Percentiles rank a stretch among this genome's conserved stretches.
Evolutionary conservation across 2,797 vertebrate species (phyloP).

Genomic region (Trachops cirrhosus): DNA sequence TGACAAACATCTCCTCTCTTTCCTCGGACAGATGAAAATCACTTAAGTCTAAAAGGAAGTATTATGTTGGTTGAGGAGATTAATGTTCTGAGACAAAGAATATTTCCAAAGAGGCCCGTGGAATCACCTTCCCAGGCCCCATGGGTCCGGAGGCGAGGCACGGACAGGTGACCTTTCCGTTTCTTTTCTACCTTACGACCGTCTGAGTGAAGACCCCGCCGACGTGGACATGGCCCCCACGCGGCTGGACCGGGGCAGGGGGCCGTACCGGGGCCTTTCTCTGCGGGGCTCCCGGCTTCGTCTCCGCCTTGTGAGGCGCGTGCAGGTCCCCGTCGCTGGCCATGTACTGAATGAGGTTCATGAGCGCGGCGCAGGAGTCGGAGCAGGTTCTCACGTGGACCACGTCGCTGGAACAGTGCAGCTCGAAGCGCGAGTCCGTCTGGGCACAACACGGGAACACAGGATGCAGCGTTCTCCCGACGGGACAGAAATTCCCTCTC

Average conservation of each 20-base stretch:
- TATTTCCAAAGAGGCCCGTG: neutral
- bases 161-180: fast-evolving
- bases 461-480: neutral
- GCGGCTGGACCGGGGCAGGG: fast-evolving
- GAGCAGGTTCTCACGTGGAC: conserved; percentile 97
- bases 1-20: neutral
- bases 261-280: conserved; percentile 88
- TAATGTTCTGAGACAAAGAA: neutral
- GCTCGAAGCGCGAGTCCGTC: conserved; percentile 93
- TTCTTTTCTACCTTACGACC: neutral
- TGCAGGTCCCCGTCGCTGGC: conserved; percentile 96
- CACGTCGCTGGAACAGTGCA: conserved; percentile 96
- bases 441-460: conserved; percentile 65
- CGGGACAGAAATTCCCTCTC: neutral
- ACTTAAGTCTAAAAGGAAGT: neutral
- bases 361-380: conserved; percentile 96
- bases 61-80: neutral
- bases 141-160: neutral
- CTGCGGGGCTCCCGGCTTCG: conserved; percentile 82
- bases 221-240: fast-evolving
- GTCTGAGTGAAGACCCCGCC: fast-evolving
- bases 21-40: neutral
- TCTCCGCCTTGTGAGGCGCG: conserved; percentile 85
- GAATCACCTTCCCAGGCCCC: neutral
- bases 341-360: conserved; percentile 99